Conservation (phyloP, 2,113 vertebrate genomes). For the Mystacornis crossleyi region DNA sequence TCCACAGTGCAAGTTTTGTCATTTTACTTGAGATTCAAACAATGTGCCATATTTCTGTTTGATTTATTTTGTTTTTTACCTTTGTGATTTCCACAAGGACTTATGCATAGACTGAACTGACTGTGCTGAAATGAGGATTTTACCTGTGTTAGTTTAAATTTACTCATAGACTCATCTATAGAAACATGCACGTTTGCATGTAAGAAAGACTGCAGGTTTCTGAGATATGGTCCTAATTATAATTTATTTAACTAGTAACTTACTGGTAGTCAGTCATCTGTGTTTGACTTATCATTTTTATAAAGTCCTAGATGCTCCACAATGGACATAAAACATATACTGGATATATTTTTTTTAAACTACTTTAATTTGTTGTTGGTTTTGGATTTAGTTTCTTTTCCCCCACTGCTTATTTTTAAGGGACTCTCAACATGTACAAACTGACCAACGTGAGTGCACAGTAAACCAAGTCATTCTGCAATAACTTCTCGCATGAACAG, state of each 20-base stretch:
- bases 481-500: background rate
- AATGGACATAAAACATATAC: background rate
- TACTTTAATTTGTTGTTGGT: background rate
- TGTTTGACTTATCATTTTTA: background rate
- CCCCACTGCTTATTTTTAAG: background rate
- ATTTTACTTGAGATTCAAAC: background rate
- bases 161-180: background rate
- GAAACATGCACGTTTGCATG: background rate
- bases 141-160: background rate
- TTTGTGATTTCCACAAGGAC: background rate
- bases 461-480: background rate
- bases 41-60: background rate
- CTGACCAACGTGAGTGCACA: background rate
- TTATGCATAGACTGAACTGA: background rate
- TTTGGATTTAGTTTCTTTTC: accelerated
- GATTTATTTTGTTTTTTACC: background rate
- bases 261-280: background rate
- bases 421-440: background rate
- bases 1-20: background rate
- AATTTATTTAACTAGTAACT: background rate
- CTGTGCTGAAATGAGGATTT: background rate
- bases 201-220: background rate
- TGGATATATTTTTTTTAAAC: background rate
- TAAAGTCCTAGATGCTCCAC: background rate
- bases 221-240: background rate